Evolutionary conservation across 2,113 vertebrate species (phyloP).

Genomic region (Sylvietta virens): DNA sequence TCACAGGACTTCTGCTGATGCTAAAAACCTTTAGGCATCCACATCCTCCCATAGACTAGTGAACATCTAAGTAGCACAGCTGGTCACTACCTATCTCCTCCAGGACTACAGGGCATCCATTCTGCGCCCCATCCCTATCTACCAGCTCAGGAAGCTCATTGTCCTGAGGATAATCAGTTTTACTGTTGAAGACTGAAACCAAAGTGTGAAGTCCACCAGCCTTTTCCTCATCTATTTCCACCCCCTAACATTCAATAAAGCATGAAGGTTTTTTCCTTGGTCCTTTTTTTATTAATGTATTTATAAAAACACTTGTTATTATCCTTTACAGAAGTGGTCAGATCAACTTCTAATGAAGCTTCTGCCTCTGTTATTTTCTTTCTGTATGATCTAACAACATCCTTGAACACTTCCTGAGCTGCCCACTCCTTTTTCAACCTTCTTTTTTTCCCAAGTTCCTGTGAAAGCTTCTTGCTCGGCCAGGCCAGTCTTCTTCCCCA

Average conservation of each 20-base stretch:
- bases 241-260: not conserved
- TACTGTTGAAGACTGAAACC: not conserved
- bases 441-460: not conserved
- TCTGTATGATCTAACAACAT: not conserved
- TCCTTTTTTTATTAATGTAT: not conserved
- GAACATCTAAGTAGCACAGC: not conserved
- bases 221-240: not conserved
- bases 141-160: not conserved
- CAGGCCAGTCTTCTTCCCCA: not conserved
- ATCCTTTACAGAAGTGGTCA: not conserved
- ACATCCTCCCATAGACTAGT: not conserved
- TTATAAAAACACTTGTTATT: not conserved
- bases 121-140: not conserved
- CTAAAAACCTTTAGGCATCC: not conserved
- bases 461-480: not conserved
- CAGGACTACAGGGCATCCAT: not conserved
- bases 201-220: not conserved
- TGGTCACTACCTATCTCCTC: not conserved
- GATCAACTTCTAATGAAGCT: not conserved
- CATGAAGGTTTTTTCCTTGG: not conserved
- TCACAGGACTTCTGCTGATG: not conserved
- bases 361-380: not conserved
- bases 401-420: not conserved
- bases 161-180: not conserved
- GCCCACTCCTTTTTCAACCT: not conserved